These are phyloP conservation scores for Gnathonemus echidnorhynchus DNA, from an alignment of 2,113 vertebrate species.

Conservation along the genomic window DNA sequence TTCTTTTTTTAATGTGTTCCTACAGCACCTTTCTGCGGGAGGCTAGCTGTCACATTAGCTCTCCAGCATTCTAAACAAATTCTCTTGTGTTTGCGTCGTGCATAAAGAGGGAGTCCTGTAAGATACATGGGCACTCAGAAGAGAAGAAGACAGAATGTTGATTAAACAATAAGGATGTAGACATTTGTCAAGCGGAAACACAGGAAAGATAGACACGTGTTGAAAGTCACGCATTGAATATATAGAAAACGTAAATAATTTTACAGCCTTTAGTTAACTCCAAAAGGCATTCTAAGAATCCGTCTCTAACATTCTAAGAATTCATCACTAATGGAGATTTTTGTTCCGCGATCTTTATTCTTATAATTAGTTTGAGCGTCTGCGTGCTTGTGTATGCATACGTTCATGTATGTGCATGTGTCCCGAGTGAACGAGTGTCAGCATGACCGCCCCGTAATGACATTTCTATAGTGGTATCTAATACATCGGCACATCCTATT, in stretches of 20 bases:
- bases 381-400: background rate
- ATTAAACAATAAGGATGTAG: background rate
- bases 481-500: background rate
- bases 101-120: background rate
- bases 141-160: background rate
- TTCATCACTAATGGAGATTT: background rate
- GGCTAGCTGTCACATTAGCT: background rate
- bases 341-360: background rate
- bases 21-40: background rate
- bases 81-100: background rate
- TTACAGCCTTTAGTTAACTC: background rate
- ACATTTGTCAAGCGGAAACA: background rate
- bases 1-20: background rate
- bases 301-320: background rate
- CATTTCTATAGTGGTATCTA: background rate
- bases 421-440: background rate
- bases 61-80: background rate
- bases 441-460: background rate
- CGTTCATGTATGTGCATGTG: background rate
- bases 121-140: background rate
- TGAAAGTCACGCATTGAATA: background rate
- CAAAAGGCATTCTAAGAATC: background rate
- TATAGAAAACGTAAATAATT: background rate
- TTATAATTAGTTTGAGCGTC: background rate
- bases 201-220: background rate